These are phyloP conservation scores for Pogonomyrmex californicus DNA, from an alignment of 1,140 invertebrate genomes.

Conservation along the genomic window DNA sequence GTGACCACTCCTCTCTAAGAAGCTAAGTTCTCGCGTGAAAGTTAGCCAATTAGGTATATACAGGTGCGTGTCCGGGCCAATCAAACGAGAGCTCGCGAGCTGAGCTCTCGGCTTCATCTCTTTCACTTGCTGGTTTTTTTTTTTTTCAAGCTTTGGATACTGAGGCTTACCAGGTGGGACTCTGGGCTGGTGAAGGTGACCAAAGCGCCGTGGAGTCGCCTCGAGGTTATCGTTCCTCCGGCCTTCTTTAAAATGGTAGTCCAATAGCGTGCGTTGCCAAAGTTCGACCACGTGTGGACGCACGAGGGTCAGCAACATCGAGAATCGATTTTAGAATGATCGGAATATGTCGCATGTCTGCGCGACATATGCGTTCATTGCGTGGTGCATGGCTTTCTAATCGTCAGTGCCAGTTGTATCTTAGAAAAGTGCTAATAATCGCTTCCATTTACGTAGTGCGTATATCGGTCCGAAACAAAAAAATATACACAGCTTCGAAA, in stretches of 20 bases:
- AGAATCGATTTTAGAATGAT: slow-evolving; percentile 73
- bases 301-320: slow-evolving; percentile 74
- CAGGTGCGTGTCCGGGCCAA: slow-evolving; percentile 74
- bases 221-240: slow-evolving; percentile 81
- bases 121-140: slow-evolving; percentile 62
- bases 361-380: slow-evolving; percentile 37
- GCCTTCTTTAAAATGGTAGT: slow-evolving; percentile 76
- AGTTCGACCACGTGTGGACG: slow-evolving; percentile 68
- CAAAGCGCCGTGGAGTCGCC: slow-evolving; percentile 88
- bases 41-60: slow-evolving; percentile 81
- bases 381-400: slow-evolving; percentile 43
- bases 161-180: slow-evolving; percentile 89
- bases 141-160: slow-evolving; percentile 75
- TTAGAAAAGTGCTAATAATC: slow-evolving; percentile 27
- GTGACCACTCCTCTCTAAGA: slow-evolving; percentile 84
- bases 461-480: background rate
- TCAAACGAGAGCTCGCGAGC: slow-evolving; percentile 69
- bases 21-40: slow-evolving; percentile 85
- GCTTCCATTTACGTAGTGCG: background rate
- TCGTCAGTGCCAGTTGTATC: slow-evolving; percentile 24
- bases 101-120: slow-evolving; percentile 71
- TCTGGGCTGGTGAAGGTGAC: slow-evolving; percentile 91
- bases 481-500: slow-evolving; percentile 8
- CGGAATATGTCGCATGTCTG: slow-evolving; percentile 31
- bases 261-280: slow-evolving; percentile 75